These are phyloP conservation scores for Picus viridis DNA, from an alignment of 2,797 vertebrate species.

Conservation along the genomic window DNA sequence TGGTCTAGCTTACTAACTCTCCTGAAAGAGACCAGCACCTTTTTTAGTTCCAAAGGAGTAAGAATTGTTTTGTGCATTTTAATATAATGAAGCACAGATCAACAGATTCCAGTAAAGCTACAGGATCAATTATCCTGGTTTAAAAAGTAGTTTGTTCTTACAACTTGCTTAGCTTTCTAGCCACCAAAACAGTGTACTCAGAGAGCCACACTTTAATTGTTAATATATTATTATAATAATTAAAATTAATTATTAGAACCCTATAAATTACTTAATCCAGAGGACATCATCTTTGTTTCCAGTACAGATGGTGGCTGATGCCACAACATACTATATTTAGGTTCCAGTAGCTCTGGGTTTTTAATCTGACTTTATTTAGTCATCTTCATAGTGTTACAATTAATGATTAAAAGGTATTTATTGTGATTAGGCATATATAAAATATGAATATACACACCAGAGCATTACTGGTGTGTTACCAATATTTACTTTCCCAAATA, in stretches of 20 bases:
- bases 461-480: not conserved
- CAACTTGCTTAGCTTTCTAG: not conserved
- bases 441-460: no score
- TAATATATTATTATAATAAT: not conserved
- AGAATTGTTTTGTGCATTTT: not conserved
- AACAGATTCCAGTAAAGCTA: not conserved
- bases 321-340: not conserved
- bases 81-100: not conserved
- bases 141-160: not conserved
- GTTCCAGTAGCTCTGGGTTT: not conserved
- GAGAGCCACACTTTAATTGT: not conserved
- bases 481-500: not conserved
- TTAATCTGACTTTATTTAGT: not conserved
- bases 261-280: not conserved
- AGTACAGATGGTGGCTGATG: not conserved
- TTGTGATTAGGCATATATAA: not conserved
- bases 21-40: not conserved
- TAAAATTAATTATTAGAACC: not conserved
- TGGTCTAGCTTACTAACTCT: not conserved
- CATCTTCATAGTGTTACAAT: constrained; percentile 3
- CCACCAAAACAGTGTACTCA: not conserved
- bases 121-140: not conserved
- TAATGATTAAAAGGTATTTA: not conserved
- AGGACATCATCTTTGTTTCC: not conserved
- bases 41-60: not conserved